phyloP scores from a whole-genome alignment of 1,140 invertebrate genomes.

The Stegodyphus dumicola region DNA sequence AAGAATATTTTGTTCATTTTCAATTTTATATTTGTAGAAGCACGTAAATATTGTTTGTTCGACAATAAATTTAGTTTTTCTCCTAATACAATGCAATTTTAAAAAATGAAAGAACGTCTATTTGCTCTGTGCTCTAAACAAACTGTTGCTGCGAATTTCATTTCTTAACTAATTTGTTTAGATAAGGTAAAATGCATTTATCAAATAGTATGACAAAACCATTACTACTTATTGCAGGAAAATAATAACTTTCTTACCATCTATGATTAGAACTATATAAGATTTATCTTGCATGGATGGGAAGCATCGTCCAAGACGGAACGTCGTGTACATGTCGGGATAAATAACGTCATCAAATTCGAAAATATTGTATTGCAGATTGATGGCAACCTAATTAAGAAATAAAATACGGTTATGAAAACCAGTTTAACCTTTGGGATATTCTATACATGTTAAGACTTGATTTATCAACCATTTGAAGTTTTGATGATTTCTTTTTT shows the following conservation, averaged over 20 bases:
- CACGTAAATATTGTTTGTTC: too few species aligned
- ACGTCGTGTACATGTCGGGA: constrained; percentile 17
- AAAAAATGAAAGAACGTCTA: too few species aligned
- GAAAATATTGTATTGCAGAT: constrained; percentile 39
- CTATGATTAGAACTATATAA: constrained; percentile 22
- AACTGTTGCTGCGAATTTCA: not conserved
- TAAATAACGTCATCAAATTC: constrained; percentile 23
- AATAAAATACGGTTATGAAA: not conserved
- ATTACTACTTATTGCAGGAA: too few species aligned
- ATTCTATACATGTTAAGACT: not conserved
- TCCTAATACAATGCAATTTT: too few species aligned
- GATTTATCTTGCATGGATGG: constrained; percentile 14
- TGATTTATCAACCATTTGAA: not conserved
- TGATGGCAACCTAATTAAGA: not conserved
- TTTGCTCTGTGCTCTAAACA: too few species aligned
- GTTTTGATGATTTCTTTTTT: too few species aligned
- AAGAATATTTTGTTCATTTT: too few species aligned
- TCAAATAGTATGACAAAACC: too few species aligned
- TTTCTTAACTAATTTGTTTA: too few species aligned
- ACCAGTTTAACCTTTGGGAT: not conserved
- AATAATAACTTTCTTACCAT: constrained; percentile 3
- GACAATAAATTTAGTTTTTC: too few species aligned
- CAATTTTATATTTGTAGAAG: too few species aligned
- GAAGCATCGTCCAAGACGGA: constrained; percentile 22
- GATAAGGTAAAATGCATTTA: too few species aligned